A percentile compares a stretch with the other conserved stretches of the same genome.
phyloP scores from a whole-genome alignment of 2,888 invertebrate genomes.

The Polyommatus icarus region DNA sequence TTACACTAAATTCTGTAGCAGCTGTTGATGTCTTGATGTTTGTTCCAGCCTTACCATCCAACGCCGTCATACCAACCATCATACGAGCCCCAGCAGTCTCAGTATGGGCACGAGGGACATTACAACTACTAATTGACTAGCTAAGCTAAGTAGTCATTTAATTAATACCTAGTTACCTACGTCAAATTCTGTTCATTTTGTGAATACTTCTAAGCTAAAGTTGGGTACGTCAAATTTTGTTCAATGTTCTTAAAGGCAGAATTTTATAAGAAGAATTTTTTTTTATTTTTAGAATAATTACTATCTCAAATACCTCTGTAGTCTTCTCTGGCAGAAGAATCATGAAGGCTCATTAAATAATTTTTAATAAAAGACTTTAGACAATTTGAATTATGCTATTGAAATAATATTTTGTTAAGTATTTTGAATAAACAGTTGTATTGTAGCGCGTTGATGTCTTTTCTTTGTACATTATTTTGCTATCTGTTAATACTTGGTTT shows the following conservation, averaged over 20 bases:
- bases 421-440: background rate
- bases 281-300: background rate
- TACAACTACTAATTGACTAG: conserved; percentile 50
- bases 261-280: too few relatives aligned
- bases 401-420: background rate
- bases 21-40: conserved; percentile 18
- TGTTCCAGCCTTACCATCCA: conserved; percentile 43
- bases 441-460: conserved; percentile 7
- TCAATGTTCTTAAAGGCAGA: too few relatives aligned
- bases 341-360: background rate
- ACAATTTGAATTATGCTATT: background rate
- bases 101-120: conserved; percentile 63
- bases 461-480: background rate
- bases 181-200: too few relatives aligned
- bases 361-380: background rate
- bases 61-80: conserved; percentile 38
- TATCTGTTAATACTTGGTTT: too few relatives aligned
- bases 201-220: too few relatives aligned
- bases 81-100: conserved; percentile 44
- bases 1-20: too few relatives aligned
- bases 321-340: conserved; percentile 8
- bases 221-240: too few relatives aligned
- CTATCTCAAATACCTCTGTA: background rate
- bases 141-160: background rate
- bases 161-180: background rate